Evolutionary conservation across 2,888 invertebrate genomes (phyloP).

Genomic region (Hyalella azteca): DNA sequence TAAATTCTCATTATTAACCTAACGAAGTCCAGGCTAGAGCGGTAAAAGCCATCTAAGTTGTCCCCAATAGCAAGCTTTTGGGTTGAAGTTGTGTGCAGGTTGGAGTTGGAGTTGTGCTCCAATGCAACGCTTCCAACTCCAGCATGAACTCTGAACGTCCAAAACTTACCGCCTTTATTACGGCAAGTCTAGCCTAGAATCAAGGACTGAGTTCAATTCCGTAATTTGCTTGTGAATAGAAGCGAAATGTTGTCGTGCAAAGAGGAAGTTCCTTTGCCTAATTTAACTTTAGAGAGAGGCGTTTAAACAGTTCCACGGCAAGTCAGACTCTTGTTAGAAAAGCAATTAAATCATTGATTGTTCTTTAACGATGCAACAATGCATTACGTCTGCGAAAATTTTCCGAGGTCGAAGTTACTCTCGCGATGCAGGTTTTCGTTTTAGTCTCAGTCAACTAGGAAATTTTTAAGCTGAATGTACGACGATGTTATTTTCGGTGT

Average conservation of each 20-base stretch:
- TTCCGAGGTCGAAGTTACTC: too few relatives aligned
- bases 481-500: too few relatives aligned
- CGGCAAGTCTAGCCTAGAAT: constrained; percentile 15
- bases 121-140: neutral
- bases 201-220: constrained; percentile 35
- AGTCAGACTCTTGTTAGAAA: neutral
- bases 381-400: too few relatives aligned
- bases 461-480: too few relatives aligned
- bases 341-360: constrained; percentile 19
- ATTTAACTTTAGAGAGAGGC: constrained; percentile 17
- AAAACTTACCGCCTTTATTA: constrained; percentile 31
- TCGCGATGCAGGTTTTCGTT: too few relatives aligned
- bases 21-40: constrained; percentile 6
- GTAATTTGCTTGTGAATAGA: constrained; percentile 32
- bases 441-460: too few relatives aligned
- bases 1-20: constrained; percentile 23
- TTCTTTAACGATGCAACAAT: neutral
- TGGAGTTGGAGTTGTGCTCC: constrained; percentile 2
- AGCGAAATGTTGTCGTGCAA: constrained; percentile 32
- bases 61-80: constrained; percentile 16
- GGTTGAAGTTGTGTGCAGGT: neutral
- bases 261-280: constrained; percentile 34
- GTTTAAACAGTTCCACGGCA: constrained; percentile 14
- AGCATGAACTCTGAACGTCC: neutral
- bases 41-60: constrained; percentile 36